phyloP scores from a whole-genome alignment of 1,140 invertebrate genomes.

The Pentalonia nigronervosa region DNA sequence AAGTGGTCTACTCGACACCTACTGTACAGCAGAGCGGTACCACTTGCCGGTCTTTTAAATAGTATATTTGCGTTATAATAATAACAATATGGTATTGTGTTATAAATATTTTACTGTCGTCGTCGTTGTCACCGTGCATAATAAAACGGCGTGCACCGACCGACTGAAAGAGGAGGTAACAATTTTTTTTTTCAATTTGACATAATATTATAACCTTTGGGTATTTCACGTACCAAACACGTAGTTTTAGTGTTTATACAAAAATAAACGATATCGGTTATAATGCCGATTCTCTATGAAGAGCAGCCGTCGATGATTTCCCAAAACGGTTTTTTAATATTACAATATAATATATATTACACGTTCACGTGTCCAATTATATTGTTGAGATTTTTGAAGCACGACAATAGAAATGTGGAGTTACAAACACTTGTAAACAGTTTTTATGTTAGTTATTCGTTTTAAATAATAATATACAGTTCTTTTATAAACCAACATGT shows the following conservation, averaged over 20 bases:
- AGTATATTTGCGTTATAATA: too few species aligned
- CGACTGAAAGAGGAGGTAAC: not conserved
- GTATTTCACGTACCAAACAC: not conserved
- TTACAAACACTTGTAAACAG: constrained; percentile 22
- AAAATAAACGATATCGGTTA: not conserved
- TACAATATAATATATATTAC: not conserved
- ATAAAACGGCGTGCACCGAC: not conserved
- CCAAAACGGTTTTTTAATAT: not conserved
- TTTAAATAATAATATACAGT: constrained; percentile 12
- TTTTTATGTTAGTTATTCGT: constrained; percentile 7
- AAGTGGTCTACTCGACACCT: too few species aligned
- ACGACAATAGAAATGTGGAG: not conserved
- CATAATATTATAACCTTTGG: too few species aligned
- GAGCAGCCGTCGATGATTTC: not conserved
- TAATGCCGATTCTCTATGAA: not conserved
- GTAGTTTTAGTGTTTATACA: not conserved
- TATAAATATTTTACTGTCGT: too few species aligned
- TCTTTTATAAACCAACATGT: constrained; percentile 36
- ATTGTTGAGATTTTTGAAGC: constrained; percentile 7
- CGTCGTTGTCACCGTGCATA: too few species aligned
- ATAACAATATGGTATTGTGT: too few species aligned
- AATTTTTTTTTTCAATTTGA: not conserved
- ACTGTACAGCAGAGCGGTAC: too few species aligned
- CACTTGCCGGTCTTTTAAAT: too few species aligned
- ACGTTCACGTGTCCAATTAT: not conserved